Evolutionary conservation across 2,113 vertebrate genomes (phyloP).

Genomic region (Hippolais icterina): DNA sequence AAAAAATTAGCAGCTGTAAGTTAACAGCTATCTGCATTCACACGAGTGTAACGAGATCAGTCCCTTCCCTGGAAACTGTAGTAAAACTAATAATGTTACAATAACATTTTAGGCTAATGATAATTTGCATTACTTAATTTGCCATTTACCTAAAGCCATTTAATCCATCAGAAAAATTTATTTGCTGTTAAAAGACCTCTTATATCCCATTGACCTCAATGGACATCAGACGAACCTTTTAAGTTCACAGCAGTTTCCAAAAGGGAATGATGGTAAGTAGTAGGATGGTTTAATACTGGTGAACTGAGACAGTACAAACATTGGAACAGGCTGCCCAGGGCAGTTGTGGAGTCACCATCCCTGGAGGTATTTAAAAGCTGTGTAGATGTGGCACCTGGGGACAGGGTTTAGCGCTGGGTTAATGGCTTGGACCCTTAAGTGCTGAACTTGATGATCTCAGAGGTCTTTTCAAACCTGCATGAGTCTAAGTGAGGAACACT

Average conservation of each 20-base stretch:
- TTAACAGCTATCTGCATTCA: not conserved
- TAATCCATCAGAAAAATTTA: constrained; percentile 32
- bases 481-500: not conserved
- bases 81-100: constrained; percentile 15
- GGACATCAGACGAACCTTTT: not conserved
- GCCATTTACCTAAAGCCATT: not conserved
- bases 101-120: constrained; percentile 6
- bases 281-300: not conserved
- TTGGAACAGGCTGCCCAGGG: not conserved
- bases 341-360: not conserved
- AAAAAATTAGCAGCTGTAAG: not conserved
- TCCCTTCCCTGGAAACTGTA: not conserved
- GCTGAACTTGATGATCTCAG: not conserved
- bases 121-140: constrained; percentile 40
- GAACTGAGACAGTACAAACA: not conserved
- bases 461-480: not conserved
- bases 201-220: not conserved
- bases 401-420: not conserved
- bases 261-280: not conserved
- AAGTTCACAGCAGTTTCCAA: not conserved
- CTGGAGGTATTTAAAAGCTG: not conserved
- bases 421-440: not conserved
- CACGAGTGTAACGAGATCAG: not conserved
- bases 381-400: not conserved
- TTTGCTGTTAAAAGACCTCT: not conserved